These are phyloP conservation scores for Protaetia brevitarsis DNA, from an alignment of 1,140 invertebrate species.

Conservation along the genomic window DNA sequence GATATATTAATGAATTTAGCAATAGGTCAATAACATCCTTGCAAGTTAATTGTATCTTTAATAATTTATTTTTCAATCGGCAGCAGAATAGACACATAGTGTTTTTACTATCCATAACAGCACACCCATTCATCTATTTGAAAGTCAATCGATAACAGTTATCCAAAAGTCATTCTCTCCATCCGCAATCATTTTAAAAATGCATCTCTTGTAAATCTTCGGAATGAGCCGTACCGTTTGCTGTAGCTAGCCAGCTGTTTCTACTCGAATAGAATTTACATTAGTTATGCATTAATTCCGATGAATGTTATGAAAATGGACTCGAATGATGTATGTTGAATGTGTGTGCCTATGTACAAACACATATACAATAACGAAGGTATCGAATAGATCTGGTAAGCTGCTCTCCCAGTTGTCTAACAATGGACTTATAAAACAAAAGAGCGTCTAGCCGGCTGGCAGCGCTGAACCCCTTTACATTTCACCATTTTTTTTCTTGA, in stretches of 20 bases:
- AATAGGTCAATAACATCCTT: too few species aligned
- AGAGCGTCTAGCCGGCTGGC: slow-evolving; percentile 5
- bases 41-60: too few species aligned
- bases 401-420: not conserved
- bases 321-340: not conserved
- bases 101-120: too few species aligned
- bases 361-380: not conserved
- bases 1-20: too few species aligned
- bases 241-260: not conserved
- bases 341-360: too few species aligned
- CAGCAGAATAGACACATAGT: too few species aligned
- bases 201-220: not conserved
- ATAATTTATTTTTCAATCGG: too few species aligned
- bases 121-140: not conserved
- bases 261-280: not conserved
- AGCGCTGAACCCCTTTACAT: not conserved
- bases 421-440: not conserved
- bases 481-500: not conserved
- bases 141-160: not conserved
- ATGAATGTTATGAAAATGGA: not conserved
- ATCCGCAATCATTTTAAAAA: not conserved
- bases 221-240: not conserved
- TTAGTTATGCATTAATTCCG: slow-evolving; percentile 1
- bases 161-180: not conserved
- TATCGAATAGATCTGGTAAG: not conserved